Evolutionary conservation across 2,113 vertebrate genomes (phyloP).

Genomic region (Sturnira hondurensis): DNA sequence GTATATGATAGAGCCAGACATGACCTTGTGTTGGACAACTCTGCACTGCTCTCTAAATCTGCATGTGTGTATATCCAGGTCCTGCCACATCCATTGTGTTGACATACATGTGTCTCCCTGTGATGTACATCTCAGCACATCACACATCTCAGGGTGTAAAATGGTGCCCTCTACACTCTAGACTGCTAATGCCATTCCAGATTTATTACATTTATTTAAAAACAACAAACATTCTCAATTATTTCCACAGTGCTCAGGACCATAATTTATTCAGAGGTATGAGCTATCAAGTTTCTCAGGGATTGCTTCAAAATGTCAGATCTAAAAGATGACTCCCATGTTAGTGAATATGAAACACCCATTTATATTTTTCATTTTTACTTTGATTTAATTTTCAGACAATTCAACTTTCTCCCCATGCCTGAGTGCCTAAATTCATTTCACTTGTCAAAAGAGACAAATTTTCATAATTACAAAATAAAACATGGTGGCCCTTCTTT

Average conservation of each 20-base stretch:
- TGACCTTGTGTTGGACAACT: background rate
- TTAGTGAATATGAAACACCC: constrained; percentile 76
- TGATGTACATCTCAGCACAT: background rate
- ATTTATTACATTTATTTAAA: constrained; percentile 85
- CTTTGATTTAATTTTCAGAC: constrained; percentile 88
- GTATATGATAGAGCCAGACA: background rate
- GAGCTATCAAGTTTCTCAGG: constrained; percentile 78
- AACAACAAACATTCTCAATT: constrained; percentile 85
- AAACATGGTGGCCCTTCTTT: constrained; percentile 78
- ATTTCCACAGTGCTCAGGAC: constrained; percentile 77
- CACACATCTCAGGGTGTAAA: background rate
- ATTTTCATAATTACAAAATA: constrained; percentile 85
- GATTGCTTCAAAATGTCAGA: constrained; percentile 83
- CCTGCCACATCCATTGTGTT: background rate
- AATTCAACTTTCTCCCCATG: constrained; percentile 83
- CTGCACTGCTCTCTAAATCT: background rate
- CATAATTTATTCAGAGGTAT: constrained; percentile 84
- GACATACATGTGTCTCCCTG: background rate
- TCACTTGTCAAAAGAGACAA: constrained; percentile 83
- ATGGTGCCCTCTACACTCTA: constrained; percentile 46
- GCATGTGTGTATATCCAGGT: background rate
- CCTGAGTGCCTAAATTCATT: constrained; percentile 85
- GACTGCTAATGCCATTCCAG: constrained; percentile 68
- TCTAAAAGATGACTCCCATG: constrained; percentile 82
- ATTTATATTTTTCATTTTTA: constrained; percentile 83